Evolutionary conservation across 2,797 vertebrate species (phyloP).

Genomic region (Salarias fasciatus): DNA sequence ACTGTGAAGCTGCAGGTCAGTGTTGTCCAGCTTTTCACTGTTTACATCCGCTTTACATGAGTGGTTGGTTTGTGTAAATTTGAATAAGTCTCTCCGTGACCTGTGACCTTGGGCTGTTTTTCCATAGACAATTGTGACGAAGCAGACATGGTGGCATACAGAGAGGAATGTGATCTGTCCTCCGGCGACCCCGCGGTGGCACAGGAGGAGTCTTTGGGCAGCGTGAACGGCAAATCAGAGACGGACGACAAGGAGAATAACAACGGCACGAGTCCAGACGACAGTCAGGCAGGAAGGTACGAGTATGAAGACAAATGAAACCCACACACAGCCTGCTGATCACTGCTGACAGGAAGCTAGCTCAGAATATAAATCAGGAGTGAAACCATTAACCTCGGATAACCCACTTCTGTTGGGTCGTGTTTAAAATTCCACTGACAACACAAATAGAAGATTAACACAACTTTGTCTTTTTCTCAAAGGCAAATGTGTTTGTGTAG

Average conservation of each 20-base stretch:
- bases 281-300: slow-evolving; percentile 83
- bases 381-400: too few relatives aligned
- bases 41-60: slow-evolving; percentile 28
- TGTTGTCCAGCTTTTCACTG: neutral
- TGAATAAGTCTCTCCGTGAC: neutral
- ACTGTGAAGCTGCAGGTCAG: slow-evolving; percentile 74
- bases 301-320: neutral
- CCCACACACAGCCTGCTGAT: neutral
- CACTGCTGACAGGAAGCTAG: too few relatives aligned
- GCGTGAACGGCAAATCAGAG: slow-evolving; percentile 78
- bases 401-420: too few relatives aligned
- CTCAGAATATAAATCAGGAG: too few relatives aligned
- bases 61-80: slow-evolving; percentile 2
- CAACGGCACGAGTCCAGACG: slow-evolving; percentile 68
- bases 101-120: neutral
- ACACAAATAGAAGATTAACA: too few relatives aligned
- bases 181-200: slow-evolving; percentile 42
- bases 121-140: slow-evolving; percentile 38
- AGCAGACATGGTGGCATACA: slow-evolving; percentile 29
- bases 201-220: slow-evolving; percentile 52
- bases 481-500: too few relatives aligned
- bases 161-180: slow-evolving; percentile 41
- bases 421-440: too few relatives aligned
- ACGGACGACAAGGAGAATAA: slow-evolving; percentile 77
- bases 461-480: too few relatives aligned